Conservation (phyloP, 2,113 vertebrate species). For the Microcebus lehilahytsara region DNA sequence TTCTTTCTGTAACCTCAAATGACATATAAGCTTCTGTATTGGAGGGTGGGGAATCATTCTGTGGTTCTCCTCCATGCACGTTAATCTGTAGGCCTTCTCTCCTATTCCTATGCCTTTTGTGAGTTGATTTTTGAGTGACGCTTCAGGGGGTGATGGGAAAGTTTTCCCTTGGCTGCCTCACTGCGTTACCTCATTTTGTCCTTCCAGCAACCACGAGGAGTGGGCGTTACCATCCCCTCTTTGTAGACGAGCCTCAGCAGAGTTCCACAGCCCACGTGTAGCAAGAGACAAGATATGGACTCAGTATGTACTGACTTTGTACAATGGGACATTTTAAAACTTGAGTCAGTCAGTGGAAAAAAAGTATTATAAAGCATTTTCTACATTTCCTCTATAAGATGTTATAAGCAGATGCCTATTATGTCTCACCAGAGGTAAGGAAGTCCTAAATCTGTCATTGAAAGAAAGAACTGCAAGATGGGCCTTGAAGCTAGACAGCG, state of each 20-base stretch:
- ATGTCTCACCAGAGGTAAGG: not conserved
- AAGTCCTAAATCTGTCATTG: not conserved
- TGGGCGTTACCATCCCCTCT: not conserved
- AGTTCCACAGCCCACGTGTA: not conserved
- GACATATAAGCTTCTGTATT: not conserved
- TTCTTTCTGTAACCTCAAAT: not conserved
- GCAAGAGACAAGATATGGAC: not conserved
- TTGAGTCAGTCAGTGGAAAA: not conserved
- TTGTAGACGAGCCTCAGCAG: not conserved
- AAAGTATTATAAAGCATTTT: not conserved
- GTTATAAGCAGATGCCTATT: not conserved
- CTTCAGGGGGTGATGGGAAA: not conserved
- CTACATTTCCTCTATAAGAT: not conserved
- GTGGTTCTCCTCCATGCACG: not conserved
- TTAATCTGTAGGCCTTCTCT: not conserved
- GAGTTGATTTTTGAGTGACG: not conserved
- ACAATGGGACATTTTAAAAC: not conserved
- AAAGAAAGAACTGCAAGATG: not conserved
- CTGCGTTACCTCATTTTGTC: not conserved
- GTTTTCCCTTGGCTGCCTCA: not conserved
- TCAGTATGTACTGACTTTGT: not conserved
- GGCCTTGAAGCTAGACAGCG: not conserved
- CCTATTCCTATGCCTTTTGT: not conserved
- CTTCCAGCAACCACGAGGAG: not conserved
- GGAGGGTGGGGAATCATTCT: not conserved